Percentiles rank a stretch among this genome's conserved stretches.
Evolutionary conservation across 2,113 vertebrate species (phyloP).

Genomic region (Ovis aries): ARS-UI_Ramb_v3.0 NC_056070.1:29928001-29928500

Average conservation of each 20-base stretch:
- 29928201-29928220: neutral
- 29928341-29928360: neutral
- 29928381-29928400: slow-evolving; percentile 1
- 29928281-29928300: neutral
- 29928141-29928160: neutral
- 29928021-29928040: neutral
- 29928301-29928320: neutral
- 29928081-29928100: neutral
- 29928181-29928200: neutral
- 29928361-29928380: neutral
- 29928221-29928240: neutral
- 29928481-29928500: neutral
- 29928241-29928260: neutral
- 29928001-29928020: neutral
- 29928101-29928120: neutral
- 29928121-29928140: neutral
- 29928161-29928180: neutral
- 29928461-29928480: neutral
- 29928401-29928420: neutral
- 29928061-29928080: neutral
- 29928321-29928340: neutral
- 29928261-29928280: neutral
- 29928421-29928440: neutral
- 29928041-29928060: neutral
- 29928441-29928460: neutral